Conservation (phyloP, 2,888 invertebrate genomes). For the Chaitophorus viminalis region DNA sequence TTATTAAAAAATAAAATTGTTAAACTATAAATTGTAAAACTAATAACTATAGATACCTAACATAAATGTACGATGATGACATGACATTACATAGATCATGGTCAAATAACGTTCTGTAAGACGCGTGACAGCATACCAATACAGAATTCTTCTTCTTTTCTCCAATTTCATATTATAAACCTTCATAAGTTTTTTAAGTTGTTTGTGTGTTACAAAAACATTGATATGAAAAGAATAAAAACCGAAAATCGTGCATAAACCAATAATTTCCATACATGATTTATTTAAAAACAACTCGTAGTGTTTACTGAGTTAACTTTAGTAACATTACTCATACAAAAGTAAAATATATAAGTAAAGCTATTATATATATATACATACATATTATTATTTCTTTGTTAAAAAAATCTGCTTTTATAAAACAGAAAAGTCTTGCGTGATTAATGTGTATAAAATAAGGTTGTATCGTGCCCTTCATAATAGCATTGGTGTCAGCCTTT, state of each 20-base stretch:
- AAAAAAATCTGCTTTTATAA: constrained; percentile 49
- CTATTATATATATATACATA: neutral
- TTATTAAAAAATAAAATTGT: constrained; percentile 19
- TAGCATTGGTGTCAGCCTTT: constrained; percentile 58
- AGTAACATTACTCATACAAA: constrained; percentile 6
- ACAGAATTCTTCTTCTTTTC: constrained; percentile 1
- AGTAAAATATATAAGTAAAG: neutral
- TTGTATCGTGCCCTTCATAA: constrained; percentile 43
- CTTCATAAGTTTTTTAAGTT: neutral
- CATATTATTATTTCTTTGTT: constrained; percentile 43
- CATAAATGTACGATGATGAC: constrained; percentile 44
- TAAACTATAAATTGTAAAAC: constrained; percentile 28
- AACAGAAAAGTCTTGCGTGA: constrained; percentile 59
- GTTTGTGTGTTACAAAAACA: constrained; percentile 16
- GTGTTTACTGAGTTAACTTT: constrained; percentile 20
- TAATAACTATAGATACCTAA: constrained; percentile 40
- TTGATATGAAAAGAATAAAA: neutral
- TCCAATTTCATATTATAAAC: constrained; percentile 24
- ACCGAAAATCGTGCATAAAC: constrained; percentile 33
- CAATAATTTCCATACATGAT: constrained; percentile 16
- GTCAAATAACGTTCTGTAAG: constrained; percentile 23
- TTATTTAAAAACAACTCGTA: neutral
- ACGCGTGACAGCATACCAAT: constrained; percentile 36
- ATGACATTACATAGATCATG: constrained; percentile 27
- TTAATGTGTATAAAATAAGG: constrained; percentile 58